Conservation (phyloP, 2,797 vertebrate genomes). For the Sebastes iracundus region DNA sequence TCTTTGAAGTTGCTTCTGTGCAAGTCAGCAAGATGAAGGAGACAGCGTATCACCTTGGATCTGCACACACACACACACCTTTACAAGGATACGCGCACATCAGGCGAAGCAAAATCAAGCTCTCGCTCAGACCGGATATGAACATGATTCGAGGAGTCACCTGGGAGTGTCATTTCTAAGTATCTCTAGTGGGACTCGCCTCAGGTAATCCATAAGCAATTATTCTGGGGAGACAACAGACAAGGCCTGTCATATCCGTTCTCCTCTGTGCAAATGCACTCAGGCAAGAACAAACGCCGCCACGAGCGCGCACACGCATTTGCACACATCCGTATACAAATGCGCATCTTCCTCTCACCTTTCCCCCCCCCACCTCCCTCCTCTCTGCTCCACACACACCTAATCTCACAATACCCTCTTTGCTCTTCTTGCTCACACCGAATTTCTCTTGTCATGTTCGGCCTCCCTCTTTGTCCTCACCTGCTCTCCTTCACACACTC, state of each 20-base stretch:
- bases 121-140: conserved; percentile 69
- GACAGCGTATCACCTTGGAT: conserved; percentile 51
- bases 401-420: conserved; percentile 29
- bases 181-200: conserved; percentile 65
- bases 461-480: neutral
- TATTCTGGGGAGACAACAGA: conserved; percentile 71
- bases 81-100: neutral
- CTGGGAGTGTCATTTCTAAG: conserved; percentile 74
- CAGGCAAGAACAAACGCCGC: conserved; percentile 53
- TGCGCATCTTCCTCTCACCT: conserved; percentile 43
- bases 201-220: conserved; percentile 78
- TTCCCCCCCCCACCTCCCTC: neutral
- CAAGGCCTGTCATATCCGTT: conserved; percentile 72
- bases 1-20: conserved; percentile 36
- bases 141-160: conserved; percentile 74
- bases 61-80: conserved; percentile 10
- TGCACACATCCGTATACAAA: conserved; percentile 29
- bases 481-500: neutral
- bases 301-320: neutral
- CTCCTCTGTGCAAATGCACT: conserved; percentile 62
- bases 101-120: conserved; percentile 54
- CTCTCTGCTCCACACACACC: conserved; percentile 32
- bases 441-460: conserved; percentile 11
- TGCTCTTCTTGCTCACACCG: neutral
- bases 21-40: conserved; percentile 47